Evolutionary conservation across 2,113 vertebrate genomes (phyloP), one percentile per base, ranked within the genome.

Genomic region (Cnemophilus loriae): DNA sequence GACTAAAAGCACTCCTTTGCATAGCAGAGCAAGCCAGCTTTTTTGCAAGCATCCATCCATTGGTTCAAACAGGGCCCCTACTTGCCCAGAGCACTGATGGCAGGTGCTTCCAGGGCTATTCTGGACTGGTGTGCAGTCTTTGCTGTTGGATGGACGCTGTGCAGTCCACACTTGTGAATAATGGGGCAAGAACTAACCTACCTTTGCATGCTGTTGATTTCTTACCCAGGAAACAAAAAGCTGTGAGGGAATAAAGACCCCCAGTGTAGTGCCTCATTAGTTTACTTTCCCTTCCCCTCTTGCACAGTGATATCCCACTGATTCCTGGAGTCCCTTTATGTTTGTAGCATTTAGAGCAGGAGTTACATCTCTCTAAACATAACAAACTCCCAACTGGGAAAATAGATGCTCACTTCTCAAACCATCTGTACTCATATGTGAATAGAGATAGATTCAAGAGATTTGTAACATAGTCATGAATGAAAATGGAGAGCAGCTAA

Each of bases 101-200:
- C 21, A 47, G 57, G 7, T 3, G 3, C 18, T 14, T 42, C 12
- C 20, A 15, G 21, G 13, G 28, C 11, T 6, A 0, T 3, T 8
- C 4, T 19, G 8, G 50, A 16, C 19, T 8, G 7, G 8, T 14
- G 8, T 21, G 50, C 0, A 1, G 30, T 4, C 47, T 77, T 10
- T 57, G 42, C 18, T 85, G 1, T 10, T 65, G 69, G 47, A 55
- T 49, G 8, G 21, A 11, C 41, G 39, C 6, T 20, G 13, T 28
- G 30, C 41, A n/a, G 33, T 30, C 21, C 27, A 13, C 1, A 2
- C 2, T 17, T 0, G 0, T n/a, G 33, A 76, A 35, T 33, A 19
- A n/a, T 5, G 39, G 41, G 26, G 18, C 22, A 83, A 56, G 18
- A 10, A 35, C 12, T 37, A 60, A 35, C 13, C 19, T 63, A 33